A percentile compares a stretch with the other conserved stretches of the same genome.
Conservation (phyloP, 2,888 invertebrate genomes). For the Pristionchus entomophagus region DNA sequence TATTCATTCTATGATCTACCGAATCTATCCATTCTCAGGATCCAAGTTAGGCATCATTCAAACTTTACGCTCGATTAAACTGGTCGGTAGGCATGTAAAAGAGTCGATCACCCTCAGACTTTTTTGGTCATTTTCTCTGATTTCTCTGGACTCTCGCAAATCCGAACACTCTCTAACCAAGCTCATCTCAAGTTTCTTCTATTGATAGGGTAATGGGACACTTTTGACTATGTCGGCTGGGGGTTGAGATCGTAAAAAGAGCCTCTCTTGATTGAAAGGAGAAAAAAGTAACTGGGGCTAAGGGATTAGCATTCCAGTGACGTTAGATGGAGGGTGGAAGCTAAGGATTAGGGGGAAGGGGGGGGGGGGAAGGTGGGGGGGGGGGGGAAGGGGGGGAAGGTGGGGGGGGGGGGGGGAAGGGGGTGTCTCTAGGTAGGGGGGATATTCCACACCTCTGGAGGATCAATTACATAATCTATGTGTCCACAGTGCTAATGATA, state of each 20-base stretch:
- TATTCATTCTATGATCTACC: neutral
- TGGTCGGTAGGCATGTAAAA: conserved; percentile 17
- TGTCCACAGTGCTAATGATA: neutral
- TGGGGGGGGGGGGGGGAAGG: too few species aligned
- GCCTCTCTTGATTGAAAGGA: neutral
- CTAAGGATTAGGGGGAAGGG: too few species aligned
- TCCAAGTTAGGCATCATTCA: conserved; percentile 16
- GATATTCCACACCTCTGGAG: conserved; percentile 22
- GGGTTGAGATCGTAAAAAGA: conserved; percentile 1
- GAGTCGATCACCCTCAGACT: conserved; percentile 30
- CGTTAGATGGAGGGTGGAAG: neutral
- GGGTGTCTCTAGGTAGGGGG: neutral
- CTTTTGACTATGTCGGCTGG: conserved; percentile 40
- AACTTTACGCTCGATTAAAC: conserved; percentile 36
- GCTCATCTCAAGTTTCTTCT: conserved; percentile 38
- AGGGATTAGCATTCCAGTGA: neutral
- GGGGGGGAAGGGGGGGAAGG: too few species aligned
- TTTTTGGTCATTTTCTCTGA: neutral
- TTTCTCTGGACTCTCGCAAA: neutral
- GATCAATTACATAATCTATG: conserved; percentile 36
- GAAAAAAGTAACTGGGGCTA: neutral
- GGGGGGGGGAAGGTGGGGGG: too few species aligned
- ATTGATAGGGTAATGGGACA: conserved; percentile 42
- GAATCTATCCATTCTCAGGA: neutral
- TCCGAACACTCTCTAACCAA: neutral